Base-by-base conservation (phyloP, 1,140 invertebrate genomes). In the Brachionus calyciflorus region DNA sequence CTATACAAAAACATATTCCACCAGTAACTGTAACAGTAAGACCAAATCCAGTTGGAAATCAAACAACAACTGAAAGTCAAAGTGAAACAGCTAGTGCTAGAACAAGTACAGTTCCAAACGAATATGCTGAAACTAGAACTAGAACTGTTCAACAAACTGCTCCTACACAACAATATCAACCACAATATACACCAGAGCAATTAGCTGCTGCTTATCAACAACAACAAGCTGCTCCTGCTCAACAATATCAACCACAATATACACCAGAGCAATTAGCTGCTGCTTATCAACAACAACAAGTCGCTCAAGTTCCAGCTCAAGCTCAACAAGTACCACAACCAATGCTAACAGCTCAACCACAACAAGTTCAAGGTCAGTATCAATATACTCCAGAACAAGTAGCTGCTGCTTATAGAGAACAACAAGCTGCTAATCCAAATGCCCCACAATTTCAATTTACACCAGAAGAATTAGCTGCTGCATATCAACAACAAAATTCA, bases 61-160 rank as follows among this genome's bases (percentile, higher is more conserved):
- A 65, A 28, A 65, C 40, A 44, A 65, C 37, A 7, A 14, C 3
- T 26, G 19, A n/a, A 0, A 21, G 7, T 46, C 19, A 65, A 28
- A n/a, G n/a, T n/a, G 60, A 41, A 24, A 19, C 1, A 17, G 14
- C 40, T 24, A 65, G 40, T 14, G 3, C 55, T 7, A 26, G 60
- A 46, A 65, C 2, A 4, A 37, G 24, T 19, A 44, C 37, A 24
- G 60, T 44, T 24, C 60, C 60, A 24, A 44, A 41, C 24, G 60
- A 65, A 14, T 65, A 65, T 46, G 33, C 60, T 4, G 37, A 65
- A 44, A 28, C 24, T 26, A 21, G 12, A 55, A 26, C 51, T 7
- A 55, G 55, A 60, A 60, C 55, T 40, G 55, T 60, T 60, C 55
- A 60, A 60, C 55, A 28, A 60, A 60, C 55, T 17, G 19, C 37